phyloP scores from a whole-genome alignment of 2,113 vertebrate species.

The Mola mola region DNA sequence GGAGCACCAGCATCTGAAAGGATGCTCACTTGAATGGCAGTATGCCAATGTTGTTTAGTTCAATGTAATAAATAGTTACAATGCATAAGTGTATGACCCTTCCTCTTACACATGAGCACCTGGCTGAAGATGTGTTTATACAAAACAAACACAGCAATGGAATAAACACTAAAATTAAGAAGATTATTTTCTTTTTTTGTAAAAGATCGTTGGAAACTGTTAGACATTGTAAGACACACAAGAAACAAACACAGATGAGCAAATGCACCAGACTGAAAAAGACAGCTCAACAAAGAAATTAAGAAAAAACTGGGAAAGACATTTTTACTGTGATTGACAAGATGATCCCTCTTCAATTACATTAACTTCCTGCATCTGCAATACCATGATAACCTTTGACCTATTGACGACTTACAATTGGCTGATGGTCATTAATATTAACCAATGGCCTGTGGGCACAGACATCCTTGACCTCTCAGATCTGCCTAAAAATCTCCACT shows the following conservation, averaged over 20 bases:
- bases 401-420: conserved; percentile 76
- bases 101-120: too few species aligned
- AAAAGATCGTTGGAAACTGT: conserved; percentile 7
- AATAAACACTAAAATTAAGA: neutral
- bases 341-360: conserved; percentile 74
- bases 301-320: conserved; percentile 28
- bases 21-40: too few species aligned
- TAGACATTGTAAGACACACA: neutral
- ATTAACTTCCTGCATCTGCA: conserved; percentile 77
- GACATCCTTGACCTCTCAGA: conserved; percentile 76
- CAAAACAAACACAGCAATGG: too few species aligned
- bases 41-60: too few species aligned
- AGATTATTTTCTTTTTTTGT: neutral
- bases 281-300: conserved; percentile 34
- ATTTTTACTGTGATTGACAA: conserved; percentile 57
- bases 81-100: too few species aligned
- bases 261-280: neutral
- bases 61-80: too few species aligned
- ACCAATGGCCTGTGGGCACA: conserved; percentile 64
- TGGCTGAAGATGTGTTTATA: too few species aligned
- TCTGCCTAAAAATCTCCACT: conserved; percentile 47
- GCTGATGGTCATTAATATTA: conserved; percentile 78
- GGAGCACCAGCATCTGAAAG: too few species aligned
- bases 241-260: neutral
- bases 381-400: conserved; percentile 76